Evolutionary conservation across 2,888 invertebrate species (phyloP).

Genomic region (Disparrhopalites patrizii): DNA sequence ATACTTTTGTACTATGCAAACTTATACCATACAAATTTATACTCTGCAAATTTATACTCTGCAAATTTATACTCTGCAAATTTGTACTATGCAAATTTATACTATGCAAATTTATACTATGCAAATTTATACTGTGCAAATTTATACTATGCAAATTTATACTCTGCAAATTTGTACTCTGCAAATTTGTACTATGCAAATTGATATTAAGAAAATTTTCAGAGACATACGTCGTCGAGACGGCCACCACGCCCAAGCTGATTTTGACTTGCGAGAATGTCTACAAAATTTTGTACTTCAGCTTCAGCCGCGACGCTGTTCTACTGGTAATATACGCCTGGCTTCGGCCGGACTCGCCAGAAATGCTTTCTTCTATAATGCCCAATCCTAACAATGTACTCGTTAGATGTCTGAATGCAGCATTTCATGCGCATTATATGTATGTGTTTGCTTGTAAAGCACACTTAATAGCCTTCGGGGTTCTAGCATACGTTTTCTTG

Average conservation of each 20-base stretch:
- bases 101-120: too few species aligned
- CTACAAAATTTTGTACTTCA: background rate
- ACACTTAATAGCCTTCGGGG: background rate
- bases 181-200: too few species aligned
- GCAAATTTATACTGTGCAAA: too few species aligned
- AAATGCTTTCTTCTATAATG: background rate
- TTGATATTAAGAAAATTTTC: too few species aligned
- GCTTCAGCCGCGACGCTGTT: background rate
- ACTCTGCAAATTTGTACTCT: too few species aligned
- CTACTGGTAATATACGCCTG: background rate
- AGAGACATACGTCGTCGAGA: background rate
- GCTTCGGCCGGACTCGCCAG: background rate
- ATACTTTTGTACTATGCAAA: too few species aligned
- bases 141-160: too few species aligned
- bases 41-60: too few species aligned
- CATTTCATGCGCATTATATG: background rate
- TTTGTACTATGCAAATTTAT: too few species aligned
- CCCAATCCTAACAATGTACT: background rate
- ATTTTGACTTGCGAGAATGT: background rate
- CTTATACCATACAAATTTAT: too few species aligned
- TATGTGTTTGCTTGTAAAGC: background rate
- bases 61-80: too few species aligned
- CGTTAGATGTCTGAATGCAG: background rate
- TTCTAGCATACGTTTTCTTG: background rate
- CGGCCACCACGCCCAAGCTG: background rate